These are phyloP conservation scores for Frieseomelitta varia DNA, from an alignment of 1,140 invertebrate species.

Conservation along the genomic window DNA sequence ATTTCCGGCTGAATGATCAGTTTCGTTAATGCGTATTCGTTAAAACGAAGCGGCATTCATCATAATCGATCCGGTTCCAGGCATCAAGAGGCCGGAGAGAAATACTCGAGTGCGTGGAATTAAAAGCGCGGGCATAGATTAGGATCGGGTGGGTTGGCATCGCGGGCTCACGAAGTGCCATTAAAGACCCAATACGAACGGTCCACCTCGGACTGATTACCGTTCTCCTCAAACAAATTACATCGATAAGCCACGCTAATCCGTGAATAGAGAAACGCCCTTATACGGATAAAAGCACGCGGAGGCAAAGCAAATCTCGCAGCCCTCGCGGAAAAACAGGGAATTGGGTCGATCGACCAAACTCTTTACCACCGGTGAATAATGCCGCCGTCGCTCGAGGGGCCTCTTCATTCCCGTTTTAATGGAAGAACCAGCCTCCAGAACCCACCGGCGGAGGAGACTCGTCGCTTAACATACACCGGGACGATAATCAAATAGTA, in stretches of 20 bases:
- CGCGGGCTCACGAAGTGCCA: neutral
- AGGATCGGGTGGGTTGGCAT: neutral
- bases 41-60: neutral
- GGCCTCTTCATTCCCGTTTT: slow-evolving; percentile 26
- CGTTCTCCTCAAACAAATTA: slow-evolving; percentile 49
- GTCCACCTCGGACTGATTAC: slow-evolving; percentile 32
- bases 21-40: neutral
- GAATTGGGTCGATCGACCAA: slow-evolving; percentile 46
- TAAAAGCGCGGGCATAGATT: neutral
- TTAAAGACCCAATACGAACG: neutral
- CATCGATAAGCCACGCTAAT: slow-evolving; percentile 51
- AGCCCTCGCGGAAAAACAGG: slow-evolving; percentile 21
- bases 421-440: slow-evolving; percentile 17
- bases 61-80: neutral
- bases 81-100: neutral
- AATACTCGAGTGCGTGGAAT: neutral
- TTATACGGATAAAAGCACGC: slow-evolving; percentile 28
- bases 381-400: slow-evolving; percentile 27
- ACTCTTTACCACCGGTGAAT: slow-evolving; percentile 44
- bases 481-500: slow-evolving; percentile 41
- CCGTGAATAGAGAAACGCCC: slow-evolving; percentile 37
- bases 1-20: neutral
- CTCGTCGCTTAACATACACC: slow-evolving; percentile 16
- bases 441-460: neutral
- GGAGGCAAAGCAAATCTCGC: slow-evolving; percentile 32